These are phyloP conservation scores for Enteromius anoplus DNA, from an alignment of 2,797 vertebrate genomes.

Conservation along the genomic window DNA sequence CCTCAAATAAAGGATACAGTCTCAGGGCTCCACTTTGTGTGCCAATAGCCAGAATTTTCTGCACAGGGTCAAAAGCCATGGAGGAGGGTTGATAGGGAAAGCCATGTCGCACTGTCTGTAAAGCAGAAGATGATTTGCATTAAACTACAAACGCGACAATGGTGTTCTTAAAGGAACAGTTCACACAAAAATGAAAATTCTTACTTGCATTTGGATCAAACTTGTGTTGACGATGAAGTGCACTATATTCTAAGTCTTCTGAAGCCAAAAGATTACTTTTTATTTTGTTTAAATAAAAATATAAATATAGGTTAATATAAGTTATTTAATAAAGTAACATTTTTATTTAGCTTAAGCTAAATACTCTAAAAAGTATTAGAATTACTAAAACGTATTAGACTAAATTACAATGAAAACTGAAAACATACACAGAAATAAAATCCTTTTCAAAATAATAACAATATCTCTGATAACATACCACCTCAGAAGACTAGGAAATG, in stretches of 20 bases:
- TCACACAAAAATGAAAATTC: background rate
- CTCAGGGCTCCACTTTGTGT: conserved; percentile 93
- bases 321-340: too few species aligned
- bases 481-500: background rate
- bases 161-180: background rate
- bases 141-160: conserved; percentile 59
- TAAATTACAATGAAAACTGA: background rate
- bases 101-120: conserved; percentile 97
- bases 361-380: background rate
- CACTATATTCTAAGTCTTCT: background rate
- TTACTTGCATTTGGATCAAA: background rate
- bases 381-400: too few species aligned
- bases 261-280: background rate
- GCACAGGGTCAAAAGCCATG: conserved; percentile 98
- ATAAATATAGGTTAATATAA: too few species aligned
- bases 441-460: background rate
- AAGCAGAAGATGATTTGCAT: conserved; percentile 66
- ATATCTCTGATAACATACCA: background rate
- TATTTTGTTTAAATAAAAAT: too few species aligned
- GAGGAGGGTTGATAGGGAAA: conserved; percentile 96
- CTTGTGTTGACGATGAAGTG: background rate
- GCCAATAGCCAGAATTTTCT: conserved; percentile 97
- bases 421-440: background rate
- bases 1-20: conserved; percentile 92
- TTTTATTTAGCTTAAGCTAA: background rate